phyloP scores from a whole-genome alignment of 1,140 invertebrate species.

The Temnothorax longispinosus region DNA sequence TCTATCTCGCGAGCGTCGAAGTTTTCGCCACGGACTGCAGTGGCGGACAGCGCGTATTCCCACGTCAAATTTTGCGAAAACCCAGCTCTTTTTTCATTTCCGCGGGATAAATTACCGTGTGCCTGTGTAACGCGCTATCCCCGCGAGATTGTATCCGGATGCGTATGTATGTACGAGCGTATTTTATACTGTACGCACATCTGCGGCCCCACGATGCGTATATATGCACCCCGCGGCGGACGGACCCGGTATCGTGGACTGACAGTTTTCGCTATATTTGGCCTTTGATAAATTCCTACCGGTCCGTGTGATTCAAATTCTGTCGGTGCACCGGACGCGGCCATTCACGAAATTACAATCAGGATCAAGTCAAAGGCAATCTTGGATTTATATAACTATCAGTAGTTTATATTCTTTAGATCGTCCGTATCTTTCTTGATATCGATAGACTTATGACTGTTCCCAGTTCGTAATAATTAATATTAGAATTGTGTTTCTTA shows the following conservation, averaged over 20 bases:
- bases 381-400: neutral
- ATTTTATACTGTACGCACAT: conserved; percentile 54
- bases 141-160: conserved; percentile 52
- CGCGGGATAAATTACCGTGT: conserved; percentile 45
- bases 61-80: conserved; percentile 51
- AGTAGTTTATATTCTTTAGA: neutral
- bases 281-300: conserved; percentile 65
- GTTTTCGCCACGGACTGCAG: conserved; percentile 1
- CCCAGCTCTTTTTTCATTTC: conserved; percentile 41
- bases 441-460: neutral
- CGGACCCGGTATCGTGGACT: conserved; percentile 32
- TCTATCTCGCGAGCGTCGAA: neutral
- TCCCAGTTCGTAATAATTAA: neutral
- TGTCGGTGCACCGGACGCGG: conserved; percentile 2
- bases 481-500: neutral
- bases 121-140: conserved; percentile 49
- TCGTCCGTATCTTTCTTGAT: neutral
- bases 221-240: neutral
- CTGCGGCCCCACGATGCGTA: conserved; percentile 17
- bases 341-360: conserved; percentile 19
- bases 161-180: conserved; percentile 2
- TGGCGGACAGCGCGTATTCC: conserved; percentile 13
- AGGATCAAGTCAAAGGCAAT: neutral
- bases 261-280: conserved; percentile 64
- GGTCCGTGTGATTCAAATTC: conserved; percentile 49